These are phyloP conservation scores for Bolinopsis microptera DNA, from an alignment of 37 sponge, comb jelly and placozoan species.

Conservation along the genomic window DNA sequence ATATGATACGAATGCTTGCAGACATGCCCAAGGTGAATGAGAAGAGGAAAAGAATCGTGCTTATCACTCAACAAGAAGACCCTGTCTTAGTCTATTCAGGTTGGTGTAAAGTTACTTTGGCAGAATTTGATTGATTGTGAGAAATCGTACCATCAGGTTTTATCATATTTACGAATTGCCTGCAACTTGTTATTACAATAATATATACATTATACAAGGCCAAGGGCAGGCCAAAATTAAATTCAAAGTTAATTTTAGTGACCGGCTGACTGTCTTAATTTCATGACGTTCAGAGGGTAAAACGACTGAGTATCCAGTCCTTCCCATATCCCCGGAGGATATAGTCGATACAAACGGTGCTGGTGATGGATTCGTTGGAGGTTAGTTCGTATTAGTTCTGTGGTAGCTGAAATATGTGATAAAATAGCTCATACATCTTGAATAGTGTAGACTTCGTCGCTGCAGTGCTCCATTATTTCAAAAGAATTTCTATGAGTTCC, in stretches of 20 bases:
- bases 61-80: not conserved
- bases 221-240: too few relatives aligned
- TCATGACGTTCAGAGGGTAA: not conserved
- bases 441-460: too few relatives aligned
- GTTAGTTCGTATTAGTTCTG: not conserved
- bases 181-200: too few relatives aligned
- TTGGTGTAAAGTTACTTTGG: not conserved
- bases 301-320: not conserved
- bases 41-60: not conserved
- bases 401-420: too few relatives aligned
- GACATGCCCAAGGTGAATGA: not conserved
- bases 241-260: too few relatives aligned
- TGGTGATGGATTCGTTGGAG: slow-evolving; percentile 15
- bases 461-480: too few relatives aligned
- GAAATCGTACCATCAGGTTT: too few relatives aligned
- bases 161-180: too few relatives aligned
- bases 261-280: too few relatives aligned
- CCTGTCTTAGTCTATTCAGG: not conserved
- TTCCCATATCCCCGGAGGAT: not conserved
- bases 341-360: not conserved
- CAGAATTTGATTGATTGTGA: not conserved
- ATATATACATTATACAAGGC: too few relatives aligned
- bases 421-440: too few relatives aligned
- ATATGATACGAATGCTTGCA: not conserved
- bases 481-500: too few relatives aligned